Base-by-base conservation (phyloP, 1,140 invertebrate species). In the Drosophila seguyi region DNA sequence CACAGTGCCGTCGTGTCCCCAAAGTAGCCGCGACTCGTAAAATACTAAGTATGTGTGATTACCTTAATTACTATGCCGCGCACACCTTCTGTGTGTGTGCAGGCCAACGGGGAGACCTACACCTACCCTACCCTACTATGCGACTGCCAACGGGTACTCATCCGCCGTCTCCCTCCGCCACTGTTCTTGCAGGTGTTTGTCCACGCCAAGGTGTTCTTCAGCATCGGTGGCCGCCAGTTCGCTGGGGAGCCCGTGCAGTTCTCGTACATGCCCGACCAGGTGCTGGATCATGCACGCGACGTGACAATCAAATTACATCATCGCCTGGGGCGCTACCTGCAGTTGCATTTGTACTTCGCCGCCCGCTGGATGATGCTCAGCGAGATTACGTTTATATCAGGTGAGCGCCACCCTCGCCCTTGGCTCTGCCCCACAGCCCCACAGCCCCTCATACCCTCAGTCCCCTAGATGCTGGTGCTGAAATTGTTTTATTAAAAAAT, bases 351-450 rank as follows among this genome's bases (percentile, higher is more conserved):
- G 29, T 97, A 96, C 93, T 98, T 98, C 91, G 96, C 96, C 50
- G 94, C 96, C 7, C 94, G 95, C 72, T 98, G 97, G 97, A 96
- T 98, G 77, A 95, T 98, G 94, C 94, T 98, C 74, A 97, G 97
- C 88, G 97, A 98, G 93, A 95, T 98, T 55, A 95, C 95, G 60
- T 97, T 97, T 83, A 95, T 96, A 88, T 96, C 96, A 79, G 95
- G 96, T 96, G 93, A 95, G 94, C 92, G 55, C 36, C 11, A 47
- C 69, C 69, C 27, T 29, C 18, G 50, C 56, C 65, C 45, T 58
- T 1, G 20, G 52, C 20, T 10, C 14, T 22, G 0, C 29, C 42
- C 14, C 22, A 5, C 11, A 14, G 10, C 18, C 25, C 25, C 25
- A 25, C 25, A 25, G 25, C 25, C 18, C 25, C 27, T 0, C 27